Evolutionary conservation across 1,140 invertebrate genomes (phyloP).

Genomic region (Bombus terrestris): DNA sequence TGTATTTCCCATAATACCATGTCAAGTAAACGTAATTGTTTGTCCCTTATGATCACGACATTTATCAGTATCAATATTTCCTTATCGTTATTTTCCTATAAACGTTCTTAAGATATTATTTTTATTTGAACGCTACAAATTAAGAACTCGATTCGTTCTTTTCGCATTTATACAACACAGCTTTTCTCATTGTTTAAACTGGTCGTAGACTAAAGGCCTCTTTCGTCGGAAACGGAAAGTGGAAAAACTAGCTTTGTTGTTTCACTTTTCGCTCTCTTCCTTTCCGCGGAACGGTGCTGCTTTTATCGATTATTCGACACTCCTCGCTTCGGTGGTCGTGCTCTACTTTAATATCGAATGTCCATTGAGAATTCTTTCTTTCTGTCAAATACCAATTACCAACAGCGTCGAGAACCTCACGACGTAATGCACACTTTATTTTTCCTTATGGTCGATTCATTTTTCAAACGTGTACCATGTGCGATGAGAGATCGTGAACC

Average conservation of each 20-base stretch:
- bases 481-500: neutral
- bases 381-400: conserved; percentile 9
- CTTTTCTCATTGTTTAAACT: neutral
- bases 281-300: conserved; percentile 33
- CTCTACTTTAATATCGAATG: conserved; percentile 31
- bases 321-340: conserved; percentile 8
- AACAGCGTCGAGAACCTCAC: neutral
- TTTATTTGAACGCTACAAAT: neutral
- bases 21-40: neutral
- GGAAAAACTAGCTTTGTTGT: neutral
- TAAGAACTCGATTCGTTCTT: neutral
- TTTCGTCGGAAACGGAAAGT: neutral
- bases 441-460: neutral
- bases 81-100: neutral
- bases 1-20: neutral
- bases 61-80: neutral
- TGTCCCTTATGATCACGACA: neutral
- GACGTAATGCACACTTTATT: no score
- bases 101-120: neutral
- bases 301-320: conserved; percentile 59
- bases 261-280: conserved; percentile 12
- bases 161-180: neutral
- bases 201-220: no score
- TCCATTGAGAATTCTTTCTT: neutral
- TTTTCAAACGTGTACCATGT: no score